Evolutionary conservation across 2,888 invertebrate species (phyloP).

Genomic region (Oxyscelio sp.): DNA sequence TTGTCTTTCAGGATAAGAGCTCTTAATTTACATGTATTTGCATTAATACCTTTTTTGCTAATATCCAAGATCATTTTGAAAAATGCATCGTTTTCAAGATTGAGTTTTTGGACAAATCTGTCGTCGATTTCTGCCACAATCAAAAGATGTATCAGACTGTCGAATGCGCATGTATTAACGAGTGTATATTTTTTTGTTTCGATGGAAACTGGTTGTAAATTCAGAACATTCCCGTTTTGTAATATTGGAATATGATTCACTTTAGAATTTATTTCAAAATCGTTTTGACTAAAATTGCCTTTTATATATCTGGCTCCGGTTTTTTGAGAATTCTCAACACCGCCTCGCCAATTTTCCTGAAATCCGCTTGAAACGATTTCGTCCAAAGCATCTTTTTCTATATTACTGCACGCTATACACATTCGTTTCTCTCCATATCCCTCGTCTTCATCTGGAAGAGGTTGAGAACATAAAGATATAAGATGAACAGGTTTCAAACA

Average conservation of each 20-base stretch:
- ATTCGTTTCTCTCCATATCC: conserved; percentile 46
- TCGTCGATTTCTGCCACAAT: neutral
- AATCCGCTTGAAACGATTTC: too few species aligned
- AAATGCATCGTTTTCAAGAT: neutral
- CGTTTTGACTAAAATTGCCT: too few species aligned
- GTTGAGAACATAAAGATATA: conserved; percentile 23
- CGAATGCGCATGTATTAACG: neutral
- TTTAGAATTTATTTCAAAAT: neutral
- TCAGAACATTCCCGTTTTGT: neutral
- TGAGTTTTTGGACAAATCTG: neutral
- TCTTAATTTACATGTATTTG: too few species aligned
- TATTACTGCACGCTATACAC: conserved; percentile 4
- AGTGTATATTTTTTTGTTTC: neutral
- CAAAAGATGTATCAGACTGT: neutral
- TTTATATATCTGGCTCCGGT: too few species aligned
- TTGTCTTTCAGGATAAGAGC: too few species aligned
- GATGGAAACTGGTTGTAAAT: neutral
- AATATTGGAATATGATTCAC: neutral
- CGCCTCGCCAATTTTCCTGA: too few species aligned
- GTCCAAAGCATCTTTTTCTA: too few species aligned
- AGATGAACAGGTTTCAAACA: conserved; percentile 30
- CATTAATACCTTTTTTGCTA: neutral
- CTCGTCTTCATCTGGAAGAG: conserved; percentile 33
- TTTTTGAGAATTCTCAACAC: too few species aligned
- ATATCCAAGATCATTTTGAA: neutral